Percentiles rank a stretch among this genome's conserved stretches.
These are phyloP conservation scores for Anguilla pacifica DNA, from an alignment of 2,797 vertebrate genomes.

Conservation along the genomic window DNA sequence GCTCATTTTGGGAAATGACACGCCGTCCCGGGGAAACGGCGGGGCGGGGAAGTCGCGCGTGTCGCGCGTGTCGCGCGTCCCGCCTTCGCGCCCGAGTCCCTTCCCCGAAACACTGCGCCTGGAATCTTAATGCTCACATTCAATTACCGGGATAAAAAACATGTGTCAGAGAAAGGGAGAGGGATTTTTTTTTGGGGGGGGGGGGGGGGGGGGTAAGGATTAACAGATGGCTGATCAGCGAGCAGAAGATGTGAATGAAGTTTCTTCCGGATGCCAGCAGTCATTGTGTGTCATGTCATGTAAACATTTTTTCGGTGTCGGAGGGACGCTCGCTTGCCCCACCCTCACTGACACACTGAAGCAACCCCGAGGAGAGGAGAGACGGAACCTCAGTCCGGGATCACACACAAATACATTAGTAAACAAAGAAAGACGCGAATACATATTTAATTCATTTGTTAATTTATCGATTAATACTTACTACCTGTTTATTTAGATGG, in stretches of 20 bases:
- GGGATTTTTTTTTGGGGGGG: too few relatives aligned
- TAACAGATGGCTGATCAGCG: conserved; percentile 31
- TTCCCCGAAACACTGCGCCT: too few relatives aligned
- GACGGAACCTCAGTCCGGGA: too few relatives aligned
- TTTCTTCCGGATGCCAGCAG: conserved; percentile 5
- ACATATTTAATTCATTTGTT: neutral
- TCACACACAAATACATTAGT: too few relatives aligned
- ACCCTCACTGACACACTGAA: neutral
- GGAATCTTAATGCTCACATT: neutral
- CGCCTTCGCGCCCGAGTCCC: neutral
- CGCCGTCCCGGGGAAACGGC: conserved; percentile 8
- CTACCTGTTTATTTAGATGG: neutral
- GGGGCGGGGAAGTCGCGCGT: conserved; percentile 18
- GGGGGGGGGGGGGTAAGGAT: neutral
- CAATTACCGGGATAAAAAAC: neutral
- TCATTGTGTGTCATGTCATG: neutral
- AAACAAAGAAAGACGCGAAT: too few relatives aligned
- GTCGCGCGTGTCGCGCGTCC: neutral
- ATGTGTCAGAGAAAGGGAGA: neutral
- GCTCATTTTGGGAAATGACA: conserved; percentile 34
- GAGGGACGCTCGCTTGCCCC: neutral
- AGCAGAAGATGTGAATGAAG: neutral
- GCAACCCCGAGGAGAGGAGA: neutral
- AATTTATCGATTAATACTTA: neutral
- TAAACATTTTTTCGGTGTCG: neutral